A percentile compares a stretch with the other conserved stretches of the same genome.
phyloP scores from a whole-genome alignment of 2,113 vertebrate species.

The Pachyramphus minor region DNA sequence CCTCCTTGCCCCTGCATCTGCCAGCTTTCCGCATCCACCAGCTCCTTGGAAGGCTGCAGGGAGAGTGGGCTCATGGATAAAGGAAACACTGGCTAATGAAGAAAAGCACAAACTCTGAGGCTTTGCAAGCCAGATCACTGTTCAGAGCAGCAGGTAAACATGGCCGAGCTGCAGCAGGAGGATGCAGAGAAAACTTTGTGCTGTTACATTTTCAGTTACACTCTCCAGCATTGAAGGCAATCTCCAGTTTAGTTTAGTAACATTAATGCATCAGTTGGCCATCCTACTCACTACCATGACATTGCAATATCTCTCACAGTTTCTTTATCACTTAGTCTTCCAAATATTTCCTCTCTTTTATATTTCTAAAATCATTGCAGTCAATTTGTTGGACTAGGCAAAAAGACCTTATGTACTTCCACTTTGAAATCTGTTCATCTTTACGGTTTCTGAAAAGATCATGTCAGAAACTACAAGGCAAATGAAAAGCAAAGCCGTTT shows the following conservation, averaged over 20 bases:
- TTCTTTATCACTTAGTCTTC: neutral
- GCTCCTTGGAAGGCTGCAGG: neutral
- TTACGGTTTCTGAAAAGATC: neutral
- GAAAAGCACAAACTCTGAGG: neutral
- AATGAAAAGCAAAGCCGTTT: neutral
- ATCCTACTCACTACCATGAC: neutral
- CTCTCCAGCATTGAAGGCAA: neutral
- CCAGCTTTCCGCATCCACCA: neutral
- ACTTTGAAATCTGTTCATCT: neutral
- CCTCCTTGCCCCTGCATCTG: neutral
- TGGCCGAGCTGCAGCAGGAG: fast-evolving
- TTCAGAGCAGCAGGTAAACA: neutral
- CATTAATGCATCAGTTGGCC: neutral
- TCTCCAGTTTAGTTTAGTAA: neutral
- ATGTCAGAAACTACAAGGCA: neutral
- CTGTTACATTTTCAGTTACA: neutral
- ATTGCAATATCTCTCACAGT: neutral
- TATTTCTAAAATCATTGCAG: neutral
- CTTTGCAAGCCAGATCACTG: neutral
- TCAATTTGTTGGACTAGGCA: neutral
- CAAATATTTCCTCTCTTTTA: neutral
- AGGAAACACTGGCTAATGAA: fast-evolving
- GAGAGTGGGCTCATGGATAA: neutral
- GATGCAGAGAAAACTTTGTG: neutral
- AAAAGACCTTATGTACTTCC: neutral